A percentile compares a stretch with the other conserved stretches of the same genome.
Conservation (phyloP, 2,797 vertebrate genomes). For the Arnoldichthys spilopterus region DNA sequence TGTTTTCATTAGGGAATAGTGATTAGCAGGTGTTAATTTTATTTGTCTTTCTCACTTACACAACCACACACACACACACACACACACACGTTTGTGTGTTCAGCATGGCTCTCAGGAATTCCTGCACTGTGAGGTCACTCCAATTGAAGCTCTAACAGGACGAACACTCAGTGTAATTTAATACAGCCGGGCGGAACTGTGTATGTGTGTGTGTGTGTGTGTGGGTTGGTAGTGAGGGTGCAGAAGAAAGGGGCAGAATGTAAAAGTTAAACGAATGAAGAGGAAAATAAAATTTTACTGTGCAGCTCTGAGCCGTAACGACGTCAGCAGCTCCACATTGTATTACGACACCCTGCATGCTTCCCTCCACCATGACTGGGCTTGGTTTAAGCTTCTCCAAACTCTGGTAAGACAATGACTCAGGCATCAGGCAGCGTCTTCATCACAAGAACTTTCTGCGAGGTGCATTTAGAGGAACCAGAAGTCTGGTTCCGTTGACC, state of each 20-base stretch:
- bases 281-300: too few relatives aligned
- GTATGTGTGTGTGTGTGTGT: background rate
- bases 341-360: too few relatives aligned
- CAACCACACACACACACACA: background rate
- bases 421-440: too few relatives aligned
- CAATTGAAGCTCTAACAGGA: slow-evolving; percentile 45
- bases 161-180: slow-evolving; percentile 43
- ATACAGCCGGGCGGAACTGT: slow-evolving; percentile 35
- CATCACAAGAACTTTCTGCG: too few relatives aligned
- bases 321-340: too few relatives aligned
- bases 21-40: slow-evolving; percentile 53
- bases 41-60: background rate
- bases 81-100: background rate
- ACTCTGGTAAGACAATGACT: too few relatives aligned
- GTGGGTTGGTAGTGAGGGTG: background rate
- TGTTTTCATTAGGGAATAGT: slow-evolving; percentile 48
- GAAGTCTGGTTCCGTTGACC: too few relatives aligned
- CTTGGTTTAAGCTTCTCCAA: too few relatives aligned
- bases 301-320: too few relatives aligned
- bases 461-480: too few relatives aligned
- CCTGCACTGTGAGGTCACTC: slow-evolving; percentile 51
- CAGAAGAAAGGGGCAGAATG: background rate
- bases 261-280: background rate
- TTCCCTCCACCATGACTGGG: too few relatives aligned
- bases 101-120: slow-evolving; percentile 46